These are phyloP conservation scores for Ophion slaviceki DNA, from an alignment of 2,888 invertebrate species.

Conservation along the genomic window DNA sequence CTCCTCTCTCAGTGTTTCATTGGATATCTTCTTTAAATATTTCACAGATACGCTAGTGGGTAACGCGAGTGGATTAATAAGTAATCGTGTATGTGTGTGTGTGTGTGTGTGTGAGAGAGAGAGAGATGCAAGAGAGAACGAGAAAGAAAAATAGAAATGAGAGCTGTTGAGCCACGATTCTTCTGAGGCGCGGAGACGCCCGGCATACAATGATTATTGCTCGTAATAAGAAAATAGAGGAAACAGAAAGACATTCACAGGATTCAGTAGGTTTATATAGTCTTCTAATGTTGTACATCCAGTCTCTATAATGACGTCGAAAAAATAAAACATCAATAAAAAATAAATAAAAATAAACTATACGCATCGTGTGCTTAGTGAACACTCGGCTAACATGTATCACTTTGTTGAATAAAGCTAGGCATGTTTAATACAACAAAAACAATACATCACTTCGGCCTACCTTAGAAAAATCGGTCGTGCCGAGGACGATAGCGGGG, in stretches of 20 bases:
- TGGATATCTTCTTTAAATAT: constrained; percentile 52
- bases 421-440: constrained; percentile 81
- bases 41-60: constrained; percentile 44
- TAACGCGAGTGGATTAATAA: constrained; percentile 36
- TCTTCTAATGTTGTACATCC: constrained; percentile 76
- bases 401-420: constrained; percentile 83
- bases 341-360: constrained; percentile 63
- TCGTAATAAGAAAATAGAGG: constrained; percentile 38
- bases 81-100: constrained; percentile 48
- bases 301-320: constrained; percentile 76
- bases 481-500: constrained; percentile 35
- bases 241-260: constrained; percentile 68
- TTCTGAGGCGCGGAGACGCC: constrained; percentile 36
- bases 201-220: constrained; percentile 44
- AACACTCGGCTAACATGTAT: constrained; percentile 81
- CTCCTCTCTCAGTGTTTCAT: constrained; percentile 62
- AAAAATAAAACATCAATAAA: constrained; percentile 45
- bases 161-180: neutral
- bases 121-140: constrained; percentile 31
- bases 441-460: constrained; percentile 57
- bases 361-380: constrained; percentile 79
- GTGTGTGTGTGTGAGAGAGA: constrained; percentile 12
- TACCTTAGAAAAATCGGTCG: constrained; percentile 45
- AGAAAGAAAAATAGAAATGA: constrained; percentile 14
- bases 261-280: constrained; percentile 73